Evolutionary conservation across 2,888 invertebrate genomes (phyloP).

Genomic region (Carcina quercana): DNA sequence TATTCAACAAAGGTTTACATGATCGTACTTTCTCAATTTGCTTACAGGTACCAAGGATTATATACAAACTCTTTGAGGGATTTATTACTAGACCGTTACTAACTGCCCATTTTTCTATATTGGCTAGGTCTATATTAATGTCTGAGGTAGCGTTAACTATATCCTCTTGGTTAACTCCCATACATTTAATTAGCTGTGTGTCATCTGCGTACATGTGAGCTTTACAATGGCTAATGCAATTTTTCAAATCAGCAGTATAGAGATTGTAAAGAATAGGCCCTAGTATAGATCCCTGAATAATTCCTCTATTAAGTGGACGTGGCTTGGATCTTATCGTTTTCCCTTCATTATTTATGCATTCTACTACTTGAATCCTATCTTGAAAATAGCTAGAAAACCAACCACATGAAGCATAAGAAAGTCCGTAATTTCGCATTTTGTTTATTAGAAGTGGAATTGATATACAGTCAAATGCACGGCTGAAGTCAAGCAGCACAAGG

Average conservation of each 20-base stretch:
- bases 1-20: background rate
- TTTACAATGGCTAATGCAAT: background rate
- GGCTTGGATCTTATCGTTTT: background rate
- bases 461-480: slow-evolving; percentile 3
- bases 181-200: background rate
- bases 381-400: slow-evolving; percentile 4
- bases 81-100: slow-evolving; percentile 1
- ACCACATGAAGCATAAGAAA: background rate
- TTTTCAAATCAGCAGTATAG: background rate
- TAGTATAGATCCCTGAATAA: slow-evolving; percentile 2
- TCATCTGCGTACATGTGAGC: slow-evolving; percentile 2
- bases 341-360: background rate
- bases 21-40: background rate
- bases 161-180: background rate
- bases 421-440: slow-evolving; percentile 2
- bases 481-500: slow-evolving; percentile 1
- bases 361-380: slow-evolving; percentile 1
- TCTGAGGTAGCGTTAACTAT: background rate
- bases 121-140: background rate
- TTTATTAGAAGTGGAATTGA: background rate
- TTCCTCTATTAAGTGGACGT: background rate
- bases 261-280: background rate
- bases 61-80: background rate
- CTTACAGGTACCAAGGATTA: background rate
- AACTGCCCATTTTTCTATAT: background rate